phyloP scores from a whole-genome alignment of 2,113 vertebrate genomes.

The Dinomys branickii region DNA sequence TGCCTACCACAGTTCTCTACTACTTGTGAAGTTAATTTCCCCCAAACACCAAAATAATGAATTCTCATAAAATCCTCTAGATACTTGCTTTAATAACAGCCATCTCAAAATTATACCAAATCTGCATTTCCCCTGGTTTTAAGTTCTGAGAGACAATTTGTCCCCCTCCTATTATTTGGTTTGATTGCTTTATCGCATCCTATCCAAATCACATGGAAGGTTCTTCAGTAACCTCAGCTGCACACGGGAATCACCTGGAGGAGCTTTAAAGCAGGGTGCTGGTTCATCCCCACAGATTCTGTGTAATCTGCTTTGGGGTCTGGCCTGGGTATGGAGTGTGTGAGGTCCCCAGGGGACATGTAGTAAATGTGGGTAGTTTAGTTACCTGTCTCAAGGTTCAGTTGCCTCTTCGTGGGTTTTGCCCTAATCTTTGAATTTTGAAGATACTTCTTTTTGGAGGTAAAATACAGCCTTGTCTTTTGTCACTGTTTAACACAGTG shows the following conservation, averaged over 20 bases:
- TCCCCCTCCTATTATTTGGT: not conserved
- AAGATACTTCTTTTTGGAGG: not conserved
- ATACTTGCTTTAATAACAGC: not conserved
- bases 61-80: not conserved
- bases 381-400: not conserved
- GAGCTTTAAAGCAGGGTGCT: not conserved
- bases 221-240: not conserved
- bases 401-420: not conserved
- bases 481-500: not conserved
- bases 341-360: not conserved
- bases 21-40: not conserved
- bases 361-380: not conserved
- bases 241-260: rapidly evolving
- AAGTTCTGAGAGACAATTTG: not conserved
- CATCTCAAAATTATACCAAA: not conserved
- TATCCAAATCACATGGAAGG: not conserved
- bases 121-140: not conserved
- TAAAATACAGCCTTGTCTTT: not conserved
- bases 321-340: not conserved
- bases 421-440: not conserved
- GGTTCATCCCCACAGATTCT: not conserved
- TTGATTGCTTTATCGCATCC: not conserved
- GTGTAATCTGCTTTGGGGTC: not conserved
- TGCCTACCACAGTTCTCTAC: not conserved
- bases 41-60: not conserved